Conservation (phyloP, 2,797 vertebrate species). For the Sphenodon punctatus region DNA sequence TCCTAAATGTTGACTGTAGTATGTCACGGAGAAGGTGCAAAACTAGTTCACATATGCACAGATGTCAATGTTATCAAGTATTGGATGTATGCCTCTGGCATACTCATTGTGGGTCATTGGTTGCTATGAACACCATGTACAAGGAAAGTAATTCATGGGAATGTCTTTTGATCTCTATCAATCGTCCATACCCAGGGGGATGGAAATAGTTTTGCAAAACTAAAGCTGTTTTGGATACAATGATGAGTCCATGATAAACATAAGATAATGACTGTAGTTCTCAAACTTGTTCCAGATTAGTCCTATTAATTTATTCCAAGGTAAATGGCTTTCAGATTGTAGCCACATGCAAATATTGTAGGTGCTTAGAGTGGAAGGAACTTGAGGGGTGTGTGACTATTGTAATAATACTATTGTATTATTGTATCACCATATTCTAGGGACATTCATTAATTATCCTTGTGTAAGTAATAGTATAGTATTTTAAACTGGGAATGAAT, state of each 20-base stretch:
- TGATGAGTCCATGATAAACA: not conserved
- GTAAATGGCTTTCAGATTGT: too few species aligned
- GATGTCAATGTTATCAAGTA: slow-evolving; percentile 33
- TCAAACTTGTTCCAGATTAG: too few species aligned
- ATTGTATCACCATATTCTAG: not conserved
- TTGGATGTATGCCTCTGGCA: not conserved
- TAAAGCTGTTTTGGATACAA: not conserved
- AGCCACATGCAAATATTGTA: too few species aligned
- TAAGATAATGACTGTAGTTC: too few species aligned
- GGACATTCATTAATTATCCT: not conserved
- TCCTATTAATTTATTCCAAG: too few species aligned
- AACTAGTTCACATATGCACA: slow-evolving; percentile 19
- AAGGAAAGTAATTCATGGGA: not conserved
- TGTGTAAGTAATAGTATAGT: not conserved
- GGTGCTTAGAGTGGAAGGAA: not conserved
- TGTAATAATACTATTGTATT: not conserved
- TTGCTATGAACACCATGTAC: not conserved
- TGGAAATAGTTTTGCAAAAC: slow-evolving; percentile 9
- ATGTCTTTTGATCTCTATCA: slow-evolving; percentile 33
- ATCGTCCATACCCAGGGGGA: accelerated
- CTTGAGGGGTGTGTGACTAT: not conserved
- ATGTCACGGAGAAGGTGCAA: slow-evolving; percentile 3
- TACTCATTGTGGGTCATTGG: not conserved
- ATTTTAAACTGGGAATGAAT: not conserved
- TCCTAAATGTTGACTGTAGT: not conserved